Base-by-base conservation (phyloP, 2,888 invertebrate genomes). In the Tetragnatha montana region DNA sequence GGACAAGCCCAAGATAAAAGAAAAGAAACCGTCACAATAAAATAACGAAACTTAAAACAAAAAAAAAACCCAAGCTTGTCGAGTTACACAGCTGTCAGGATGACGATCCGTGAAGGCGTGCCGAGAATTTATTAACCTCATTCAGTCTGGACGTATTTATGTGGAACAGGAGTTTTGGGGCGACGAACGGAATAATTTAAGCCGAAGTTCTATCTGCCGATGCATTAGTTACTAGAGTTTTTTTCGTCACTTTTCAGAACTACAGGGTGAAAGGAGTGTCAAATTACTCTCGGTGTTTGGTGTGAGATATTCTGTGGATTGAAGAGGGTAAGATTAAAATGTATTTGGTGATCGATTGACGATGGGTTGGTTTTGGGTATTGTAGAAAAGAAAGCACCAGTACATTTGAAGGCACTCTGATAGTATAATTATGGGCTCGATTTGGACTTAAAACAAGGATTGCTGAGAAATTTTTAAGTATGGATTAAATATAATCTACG, bases 101-200 rank as follows among this genome's bases (percentile, higher is more conserved):
- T 17, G 60, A 60, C 68, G 35, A 68, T 69, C 69, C 19, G 69
- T 47, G 6, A 47, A 47, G 68, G 22, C 80, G 80, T 80, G 80
- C 69, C 35, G n/a, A 17, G 80, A 68, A 80, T 80, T 80, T 68
- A 69, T 80, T 69, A 69, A 60, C 35, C 22, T 19, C 35, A 69
- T 69, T 80, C 69, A 69, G 68, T 80, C 69, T 35, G 17, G 47
- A 80, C 69, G 69, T 80, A 68, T 69, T 80, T 68, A 80, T 69
- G 80, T 60, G 47, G 47, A 10, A 69, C 17, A 60, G 78, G 60
- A 51, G 60, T 21, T 68, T 49, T 78, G 60, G 51, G 14, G 60
- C 51, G 51, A 51, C 60, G 60, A 68, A 78, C 60, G 22, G 78
- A 78, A 78, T 78, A 78, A 78, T 51, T 51, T 78, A 78, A 51